Evolutionary conservation across 2,888 invertebrate species (phyloP).

Genomic region (Phengaris arion): DNA sequence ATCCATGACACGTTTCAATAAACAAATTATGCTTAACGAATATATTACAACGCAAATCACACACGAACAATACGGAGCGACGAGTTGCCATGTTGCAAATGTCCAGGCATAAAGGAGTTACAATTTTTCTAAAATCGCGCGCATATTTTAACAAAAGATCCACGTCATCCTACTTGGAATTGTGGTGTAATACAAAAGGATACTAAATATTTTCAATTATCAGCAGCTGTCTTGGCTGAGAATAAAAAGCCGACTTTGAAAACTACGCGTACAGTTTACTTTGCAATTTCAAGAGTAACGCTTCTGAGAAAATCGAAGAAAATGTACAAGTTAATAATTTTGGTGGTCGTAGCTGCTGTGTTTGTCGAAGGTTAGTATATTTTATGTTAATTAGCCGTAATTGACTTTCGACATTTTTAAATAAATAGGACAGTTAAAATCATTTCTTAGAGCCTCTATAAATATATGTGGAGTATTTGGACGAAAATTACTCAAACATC

Average conservation of each 20-base stretch:
- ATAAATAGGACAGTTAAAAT: too few species aligned
- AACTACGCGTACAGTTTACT: not conserved
- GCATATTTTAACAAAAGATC: not conserved
- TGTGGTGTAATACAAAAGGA: constrained; percentile 2
- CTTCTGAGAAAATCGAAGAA: not conserved
- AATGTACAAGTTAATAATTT: constrained; percentile 22
- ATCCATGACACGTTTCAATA: not conserved
- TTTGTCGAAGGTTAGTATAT: constrained; percentile 6
- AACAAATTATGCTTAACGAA: not conserved
- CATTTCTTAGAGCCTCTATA: too few species aligned
- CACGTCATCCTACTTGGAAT: not conserved
- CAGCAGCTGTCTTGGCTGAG: not conserved
- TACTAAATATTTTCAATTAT: not conserved
- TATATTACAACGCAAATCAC: not conserved
- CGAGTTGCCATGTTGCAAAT: not conserved
- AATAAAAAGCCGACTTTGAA: not conserved
- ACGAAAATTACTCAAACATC: too few species aligned
- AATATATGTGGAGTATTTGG: too few species aligned
- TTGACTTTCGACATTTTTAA: too few species aligned
- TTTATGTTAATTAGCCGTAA: too few species aligned
- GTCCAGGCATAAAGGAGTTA: not conserved
- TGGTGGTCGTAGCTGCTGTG: not conserved
- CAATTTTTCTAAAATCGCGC: not conserved
- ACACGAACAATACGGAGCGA: not conserved
- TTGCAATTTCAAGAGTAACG: not conserved